phyloP scores from a whole-genome alignment of 2,113 vertebrate genomes.

The Trochalopteron elliotii region DNA sequence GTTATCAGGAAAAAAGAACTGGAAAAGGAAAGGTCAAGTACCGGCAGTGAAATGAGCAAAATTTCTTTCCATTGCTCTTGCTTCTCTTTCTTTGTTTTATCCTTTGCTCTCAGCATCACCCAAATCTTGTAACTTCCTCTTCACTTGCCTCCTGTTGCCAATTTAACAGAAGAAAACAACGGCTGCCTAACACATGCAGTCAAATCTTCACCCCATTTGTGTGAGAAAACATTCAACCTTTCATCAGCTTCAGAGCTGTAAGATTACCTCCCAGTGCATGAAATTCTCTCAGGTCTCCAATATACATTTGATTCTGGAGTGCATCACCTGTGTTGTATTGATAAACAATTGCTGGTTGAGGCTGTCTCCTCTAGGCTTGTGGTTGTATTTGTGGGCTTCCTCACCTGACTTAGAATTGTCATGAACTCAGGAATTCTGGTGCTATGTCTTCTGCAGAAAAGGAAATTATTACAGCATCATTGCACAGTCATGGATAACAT shows the following conservation, averaged over 20 bases:
- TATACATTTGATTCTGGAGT: background rate
- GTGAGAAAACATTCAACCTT: background rate
- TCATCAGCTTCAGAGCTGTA: background rate
- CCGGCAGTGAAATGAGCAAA: background rate
- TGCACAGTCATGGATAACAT: background rate
- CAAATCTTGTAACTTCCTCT: background rate
- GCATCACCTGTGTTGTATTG: background rate
- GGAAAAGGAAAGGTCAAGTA: background rate
- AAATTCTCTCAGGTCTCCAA: background rate
- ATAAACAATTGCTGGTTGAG: background rate
- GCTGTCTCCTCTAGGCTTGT: fast-evolving
- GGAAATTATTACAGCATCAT: background rate
- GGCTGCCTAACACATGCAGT: background rate
- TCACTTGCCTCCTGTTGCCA: background rate
- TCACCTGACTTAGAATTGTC: background rate
- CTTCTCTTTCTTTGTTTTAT: background rate
- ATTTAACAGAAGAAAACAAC: background rate
- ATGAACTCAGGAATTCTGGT: background rate
- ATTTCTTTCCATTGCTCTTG: background rate
- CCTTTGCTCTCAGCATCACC: background rate
- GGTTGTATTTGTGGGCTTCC: background rate
- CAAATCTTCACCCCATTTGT: background rate
- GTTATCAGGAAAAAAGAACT: background rate
- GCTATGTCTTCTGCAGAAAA: background rate
- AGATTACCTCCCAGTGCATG: background rate